Base-by-base conservation (phyloP, 2,797 vertebrate species). In the Pseudomugil gertrudae region DNA sequence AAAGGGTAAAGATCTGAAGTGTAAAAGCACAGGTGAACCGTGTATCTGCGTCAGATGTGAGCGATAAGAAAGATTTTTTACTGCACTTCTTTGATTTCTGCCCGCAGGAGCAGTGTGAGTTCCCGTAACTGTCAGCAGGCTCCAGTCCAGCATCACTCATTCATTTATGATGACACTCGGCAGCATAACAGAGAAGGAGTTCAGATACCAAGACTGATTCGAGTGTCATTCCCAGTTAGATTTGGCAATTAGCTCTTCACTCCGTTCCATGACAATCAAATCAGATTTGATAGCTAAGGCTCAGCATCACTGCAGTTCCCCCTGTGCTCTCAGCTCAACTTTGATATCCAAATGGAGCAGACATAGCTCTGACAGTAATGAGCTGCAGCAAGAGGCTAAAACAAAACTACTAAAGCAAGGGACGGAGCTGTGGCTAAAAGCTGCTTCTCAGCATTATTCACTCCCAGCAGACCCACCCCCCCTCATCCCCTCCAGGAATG, bases 191-290 rank as follows among this genome's bases (percentile, higher is more conserved):
- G 38, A 78, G 52, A 57, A 32, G 35, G 47, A 26, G 8, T 73
- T 79, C 81, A 86, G 58, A 89, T 69, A 43, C 19, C 38, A 40
- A 55, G 63, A 29, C 62, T 70, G 76, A 84, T 75, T 83, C 81
- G 51, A 52, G 36, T 86, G 57, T 70, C 78, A 66, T 72, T 86
- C 64, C 58, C 66, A 3, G 71, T 86, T 91, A 89, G 88, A 81
- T 88, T 89, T 90, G 80, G 66, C 78, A 89, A 90, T 90, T 91
- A 88, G 55, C 81, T 60, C 79, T 76, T 83, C 40, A n/a, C 74
- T 85, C 55, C 81, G 69, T 53, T 74, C 81, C 72, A 87, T 87
- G 75, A 82, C 85, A 90, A 91, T 90, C 76, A 84, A 92, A 92
- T 92, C 90, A 90, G 82, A 72, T 69, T 68, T 90, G 87, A 91